phyloP scores from a whole-genome alignment of 2,797 vertebrate genomes.

The Pelodytes ibericus region DNA sequence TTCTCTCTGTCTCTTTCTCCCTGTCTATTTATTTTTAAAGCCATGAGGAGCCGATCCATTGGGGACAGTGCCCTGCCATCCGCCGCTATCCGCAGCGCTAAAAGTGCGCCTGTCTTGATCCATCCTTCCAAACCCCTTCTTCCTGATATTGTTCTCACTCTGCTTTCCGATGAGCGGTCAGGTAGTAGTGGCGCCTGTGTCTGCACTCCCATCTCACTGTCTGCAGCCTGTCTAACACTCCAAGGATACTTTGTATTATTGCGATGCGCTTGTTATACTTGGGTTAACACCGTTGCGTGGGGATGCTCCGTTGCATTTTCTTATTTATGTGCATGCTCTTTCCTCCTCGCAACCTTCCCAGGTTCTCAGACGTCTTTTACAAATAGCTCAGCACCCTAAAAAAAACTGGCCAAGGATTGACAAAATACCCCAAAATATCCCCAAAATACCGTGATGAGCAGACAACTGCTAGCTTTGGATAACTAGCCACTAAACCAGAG shows the following conservation, averaged over 20 bases:
- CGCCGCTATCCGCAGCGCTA: constrained; percentile 99
- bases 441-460: no score
- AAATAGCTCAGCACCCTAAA: no score
- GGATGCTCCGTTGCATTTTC: neutral
- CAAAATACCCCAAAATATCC: no score
- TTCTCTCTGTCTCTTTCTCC: constrained; percentile 62
- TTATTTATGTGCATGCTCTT: constrained; percentile 9
- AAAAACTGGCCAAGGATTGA: no score
- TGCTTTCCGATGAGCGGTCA: constrained; percentile 99
- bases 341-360: neutral
- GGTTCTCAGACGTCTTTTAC: no score
- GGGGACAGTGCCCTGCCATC: constrained; percentile 99
- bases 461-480: no score
- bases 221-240: constrained; percentile 36
- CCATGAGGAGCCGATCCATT: constrained; percentile 99
- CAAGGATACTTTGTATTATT: neutral
- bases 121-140: constrained; percentile 99
- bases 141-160: constrained; percentile 95
- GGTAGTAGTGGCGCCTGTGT: constrained; percentile 96
- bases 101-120: constrained; percentile 99
- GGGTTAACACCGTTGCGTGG: no score
- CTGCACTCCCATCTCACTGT: constrained; percentile 71
- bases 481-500: no score
- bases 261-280: no score
- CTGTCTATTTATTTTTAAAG: constrained; percentile 80